Conservation (phyloP, 2,113 vertebrate genomes). For the Monarcha castaneiventris region DNA sequence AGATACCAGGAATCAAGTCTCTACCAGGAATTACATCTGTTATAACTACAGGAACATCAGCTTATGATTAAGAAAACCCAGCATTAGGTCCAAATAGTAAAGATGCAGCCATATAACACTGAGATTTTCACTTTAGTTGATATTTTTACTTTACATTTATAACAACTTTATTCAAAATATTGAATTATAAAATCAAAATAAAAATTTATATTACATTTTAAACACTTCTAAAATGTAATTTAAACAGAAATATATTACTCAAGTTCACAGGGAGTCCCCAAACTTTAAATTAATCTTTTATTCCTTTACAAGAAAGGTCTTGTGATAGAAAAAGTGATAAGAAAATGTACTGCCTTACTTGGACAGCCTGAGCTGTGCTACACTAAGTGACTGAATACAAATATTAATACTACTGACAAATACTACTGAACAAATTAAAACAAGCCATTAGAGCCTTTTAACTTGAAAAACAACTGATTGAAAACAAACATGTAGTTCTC, state of each 20-base stretch:
- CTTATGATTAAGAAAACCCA: neutral
- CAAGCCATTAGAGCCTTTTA: constrained; percentile 10
- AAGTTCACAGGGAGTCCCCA: neutral
- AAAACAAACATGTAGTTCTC: constrained; percentile 10
- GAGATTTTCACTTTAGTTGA: neutral
- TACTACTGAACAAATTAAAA: constrained; percentile 16
- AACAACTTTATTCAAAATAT: neutral
- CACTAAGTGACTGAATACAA: neutral
- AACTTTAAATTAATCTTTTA: neutral
- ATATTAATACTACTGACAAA: neutral
- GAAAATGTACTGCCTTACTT: neutral
- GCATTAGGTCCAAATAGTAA: neutral
- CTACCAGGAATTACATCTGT: neutral
- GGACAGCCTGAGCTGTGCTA: neutral
- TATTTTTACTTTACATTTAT: neutral
- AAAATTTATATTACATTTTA: neutral
- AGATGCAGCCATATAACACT: neutral
- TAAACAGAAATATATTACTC: neutral
- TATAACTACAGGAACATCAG: neutral
- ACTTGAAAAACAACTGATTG: constrained; percentile 21
- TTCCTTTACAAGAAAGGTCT: neutral
- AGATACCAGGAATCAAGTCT: neutral
- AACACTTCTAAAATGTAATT: neutral
- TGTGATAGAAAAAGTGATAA: neutral
- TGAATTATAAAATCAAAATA: neutral